These are phyloP conservation scores for Brienomyrus longianalis DNA, from an alignment of 2,113 vertebrate genomes.

Conservation along the genomic window DNA sequence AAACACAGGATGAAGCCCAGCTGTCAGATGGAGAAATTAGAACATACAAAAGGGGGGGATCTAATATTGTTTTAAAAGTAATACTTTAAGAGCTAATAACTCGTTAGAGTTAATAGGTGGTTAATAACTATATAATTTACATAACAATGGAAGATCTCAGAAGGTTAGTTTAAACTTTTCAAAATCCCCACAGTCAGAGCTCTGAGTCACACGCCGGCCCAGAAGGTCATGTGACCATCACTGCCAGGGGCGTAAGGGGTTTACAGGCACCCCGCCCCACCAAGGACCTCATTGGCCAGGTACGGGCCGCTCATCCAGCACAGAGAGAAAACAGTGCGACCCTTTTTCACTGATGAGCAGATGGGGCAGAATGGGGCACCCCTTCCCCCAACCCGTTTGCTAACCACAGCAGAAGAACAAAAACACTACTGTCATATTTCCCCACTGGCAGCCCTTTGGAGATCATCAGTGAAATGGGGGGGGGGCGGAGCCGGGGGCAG, in stretches of 20 bases:
- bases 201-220: not conserved
- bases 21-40: not conserved
- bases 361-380: slow-evolving; percentile 41
- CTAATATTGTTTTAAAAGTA: not conserved
- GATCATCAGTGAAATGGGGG: slow-evolving; percentile 8
- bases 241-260: not conserved
- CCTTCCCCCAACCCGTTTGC: slow-evolving; percentile 54
- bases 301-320: not conserved
- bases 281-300: not conserved
- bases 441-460: slow-evolving; percentile 12
- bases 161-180: not conserved
- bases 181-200: not conserved
- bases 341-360: slow-evolving; percentile 44
- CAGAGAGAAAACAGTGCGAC: slow-evolving; percentile 21
- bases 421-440: slow-evolving; percentile 24
- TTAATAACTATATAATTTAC: not conserved
- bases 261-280: not conserved
- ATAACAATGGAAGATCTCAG: not conserved
- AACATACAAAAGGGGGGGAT: not conserved
- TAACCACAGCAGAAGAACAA: slow-evolving; percentile 44
- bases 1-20: not conserved
- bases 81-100: not conserved
- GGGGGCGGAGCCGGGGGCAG: slow-evolving; percentile 1
- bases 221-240: not conserved
- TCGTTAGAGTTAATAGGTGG: not conserved